A percentile compares a stretch with the other conserved stretches of the same genome.
Conservation (phyloP, 2,113 vertebrate genomes). For the Brachyhypopomus gauderio region DNA sequence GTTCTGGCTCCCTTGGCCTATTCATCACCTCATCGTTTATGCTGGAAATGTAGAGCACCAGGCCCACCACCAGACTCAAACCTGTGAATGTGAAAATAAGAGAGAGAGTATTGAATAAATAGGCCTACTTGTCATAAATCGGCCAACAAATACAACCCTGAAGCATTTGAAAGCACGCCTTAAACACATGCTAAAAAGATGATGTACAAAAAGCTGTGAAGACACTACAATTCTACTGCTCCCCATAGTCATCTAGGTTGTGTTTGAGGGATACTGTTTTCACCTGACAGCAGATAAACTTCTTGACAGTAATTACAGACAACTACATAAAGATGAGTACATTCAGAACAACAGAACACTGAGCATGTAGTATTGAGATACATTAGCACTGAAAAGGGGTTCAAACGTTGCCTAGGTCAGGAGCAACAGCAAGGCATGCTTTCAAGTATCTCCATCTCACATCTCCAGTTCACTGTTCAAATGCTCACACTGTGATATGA, state of each 20-base stretch:
- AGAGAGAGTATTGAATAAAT: not conserved
- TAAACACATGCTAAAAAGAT: not conserved
- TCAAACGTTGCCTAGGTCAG: constrained; percentile 37
- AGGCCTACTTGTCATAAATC: not conserved
- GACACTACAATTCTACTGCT: not conserved
- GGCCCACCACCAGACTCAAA: constrained; percentile 64
- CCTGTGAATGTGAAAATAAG: constrained; percentile 23
- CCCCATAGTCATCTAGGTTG: not conserved
- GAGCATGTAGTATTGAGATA: constrained; percentile 30
- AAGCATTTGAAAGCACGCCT: too few relatives aligned
- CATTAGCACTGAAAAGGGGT: constrained; percentile 34
- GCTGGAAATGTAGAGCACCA: constrained; percentile 90
- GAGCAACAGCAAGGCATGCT: constrained; percentile 30
- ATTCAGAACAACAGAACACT: not conserved
- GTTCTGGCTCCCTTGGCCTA: constrained; percentile 81
- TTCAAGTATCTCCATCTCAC: constrained; percentile 27
- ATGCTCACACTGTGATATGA: not conserved
- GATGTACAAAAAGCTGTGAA: too few relatives aligned
- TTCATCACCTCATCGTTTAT: constrained; percentile 91
- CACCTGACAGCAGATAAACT: not conserved
- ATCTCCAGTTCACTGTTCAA: constrained; percentile 1
- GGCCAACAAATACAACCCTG: too few relatives aligned
- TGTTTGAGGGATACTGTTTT: not conserved
- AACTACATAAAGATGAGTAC: not conserved
- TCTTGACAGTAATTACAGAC: not conserved